These are phyloP conservation scores for Tauraco hartlaubi DNA, from an alignment of 2,797 vertebrate species.

Conservation along the genomic window DNA sequence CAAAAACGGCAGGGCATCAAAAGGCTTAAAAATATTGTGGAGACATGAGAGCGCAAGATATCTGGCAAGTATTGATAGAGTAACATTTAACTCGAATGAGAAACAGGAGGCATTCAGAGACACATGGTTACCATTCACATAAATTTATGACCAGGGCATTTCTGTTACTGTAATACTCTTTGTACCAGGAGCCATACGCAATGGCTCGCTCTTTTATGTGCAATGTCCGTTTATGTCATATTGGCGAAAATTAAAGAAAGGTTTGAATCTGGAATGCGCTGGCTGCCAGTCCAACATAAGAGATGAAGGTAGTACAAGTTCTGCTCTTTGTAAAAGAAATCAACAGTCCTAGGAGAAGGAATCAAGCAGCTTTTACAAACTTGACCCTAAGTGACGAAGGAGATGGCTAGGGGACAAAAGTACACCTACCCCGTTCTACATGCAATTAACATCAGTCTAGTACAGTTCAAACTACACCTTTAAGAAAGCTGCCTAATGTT, in stretches of 20 bases:
- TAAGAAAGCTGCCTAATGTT: not conserved
- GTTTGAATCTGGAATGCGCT: constrained; percentile 16
- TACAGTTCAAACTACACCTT: not conserved
- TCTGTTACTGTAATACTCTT: constrained; percentile 47
- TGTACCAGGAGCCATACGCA: constrained; percentile 40
- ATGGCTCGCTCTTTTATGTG: constrained; percentile 1
- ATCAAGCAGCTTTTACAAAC: not conserved
- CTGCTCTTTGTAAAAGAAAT: constrained; percentile 26
- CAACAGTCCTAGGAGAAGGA: not conserved
- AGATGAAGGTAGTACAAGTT: not conserved
- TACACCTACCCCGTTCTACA: not conserved
- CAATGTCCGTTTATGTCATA: not conserved
- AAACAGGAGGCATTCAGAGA: constrained; percentile 65
- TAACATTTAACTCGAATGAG: constrained; percentile 45
- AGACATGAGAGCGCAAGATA: constrained; percentile 46
- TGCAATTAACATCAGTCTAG: not conserved
- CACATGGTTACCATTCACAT: constrained; percentile 67
- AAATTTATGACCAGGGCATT: constrained; percentile 59
- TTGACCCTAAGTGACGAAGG: not conserved
- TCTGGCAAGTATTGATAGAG: constrained; percentile 52
- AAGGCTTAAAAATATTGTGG: constrained; percentile 44
- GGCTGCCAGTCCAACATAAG: rapidly evolving
- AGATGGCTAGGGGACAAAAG: not conserved
- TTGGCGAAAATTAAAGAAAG: constrained; percentile 36
- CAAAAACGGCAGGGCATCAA: constrained; percentile 54